Evolutionary conservation across 2,888 invertebrate genomes (phyloP), one percentile per base, ranked within the genome.

Genomic region (Agrotis ipsilon): DNA sequence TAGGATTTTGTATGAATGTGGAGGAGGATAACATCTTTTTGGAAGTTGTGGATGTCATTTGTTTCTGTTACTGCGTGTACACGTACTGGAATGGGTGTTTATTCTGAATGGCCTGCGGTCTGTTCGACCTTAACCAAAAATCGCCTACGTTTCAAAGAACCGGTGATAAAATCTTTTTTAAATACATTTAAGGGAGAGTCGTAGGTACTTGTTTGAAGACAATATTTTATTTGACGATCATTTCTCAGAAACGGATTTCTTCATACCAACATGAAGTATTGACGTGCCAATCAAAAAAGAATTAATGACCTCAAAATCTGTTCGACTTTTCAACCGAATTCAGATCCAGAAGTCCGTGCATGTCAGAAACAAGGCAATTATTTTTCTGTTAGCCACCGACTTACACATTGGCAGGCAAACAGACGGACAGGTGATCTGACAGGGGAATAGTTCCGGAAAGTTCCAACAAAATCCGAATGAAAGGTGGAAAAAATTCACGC

Each of bases 361-460:
- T 48, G 43, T 59, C 6, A 19, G 48, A 43, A 65, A 64, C 64
- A 49, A 68, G 81, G 71, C 78, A 77, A 79, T 72, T 77, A 79
- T 77, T 72, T 81, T 81, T 64, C 64, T 67, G 78, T 78, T 67
- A 59, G 49, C 60, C 16, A 13, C 39, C 24, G 78, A 68, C 78
- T 68, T 78, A 67, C 19, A 39, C 46, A 24, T 14, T 51, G 69
- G n/a, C 71, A 61, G 52, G 24, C 48, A 24, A 65, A 72, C 55
- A 59, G 58, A 62, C 54, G 16, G 78, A 78, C 78, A 77, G 79
- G 59, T 68, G 76, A 72, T 65, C 58, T 55, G 68, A 72, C 79
- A 68, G 19, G 27, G 27, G 46, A 76, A 77, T 61, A 71, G 57
- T 77, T 61, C 54, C 49, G 32, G 21, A 79, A 79, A 65, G 43